These are phyloP conservation scores for Penelope pileata DNA, from an alignment of 2,113 vertebrate species.

Conservation along the genomic window DNA sequence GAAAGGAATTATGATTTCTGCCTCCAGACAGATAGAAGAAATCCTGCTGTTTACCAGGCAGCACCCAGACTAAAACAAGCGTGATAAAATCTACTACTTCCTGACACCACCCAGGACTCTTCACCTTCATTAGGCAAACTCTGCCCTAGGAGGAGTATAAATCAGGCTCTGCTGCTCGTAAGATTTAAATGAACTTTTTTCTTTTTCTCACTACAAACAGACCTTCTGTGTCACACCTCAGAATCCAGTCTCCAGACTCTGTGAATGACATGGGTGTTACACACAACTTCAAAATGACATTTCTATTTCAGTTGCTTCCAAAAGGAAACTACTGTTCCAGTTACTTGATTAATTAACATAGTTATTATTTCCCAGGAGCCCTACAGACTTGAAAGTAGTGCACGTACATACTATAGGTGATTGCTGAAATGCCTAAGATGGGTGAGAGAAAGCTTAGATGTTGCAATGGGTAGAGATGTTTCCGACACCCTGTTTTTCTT, in stretches of 20 bases:
- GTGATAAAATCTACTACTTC: conserved; percentile 33
- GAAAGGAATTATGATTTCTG: background rate
- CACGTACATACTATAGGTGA: background rate
- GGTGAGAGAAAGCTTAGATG: background rate
- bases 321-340: background rate
- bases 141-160: background rate
- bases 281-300: background rate
- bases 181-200: background rate
- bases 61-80: background rate
- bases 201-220: background rate
- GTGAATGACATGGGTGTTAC: background rate
- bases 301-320: background rate
- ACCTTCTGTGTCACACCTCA: background rate
- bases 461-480: background rate
- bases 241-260: background rate
- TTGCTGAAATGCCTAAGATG: background rate
- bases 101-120: conserved; percentile 12
- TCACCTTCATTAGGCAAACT: conserved; percentile 1
- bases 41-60: conserved; percentile 1
- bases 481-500: background rate
- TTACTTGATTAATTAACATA: background rate
- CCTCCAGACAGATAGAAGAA: background rate
- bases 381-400: background rate
- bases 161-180: background rate
- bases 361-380: background rate